Evolutionary conservation across 2,113 vertebrate genomes (phyloP).

Genomic region (Gambusia holbrooki): DNA sequence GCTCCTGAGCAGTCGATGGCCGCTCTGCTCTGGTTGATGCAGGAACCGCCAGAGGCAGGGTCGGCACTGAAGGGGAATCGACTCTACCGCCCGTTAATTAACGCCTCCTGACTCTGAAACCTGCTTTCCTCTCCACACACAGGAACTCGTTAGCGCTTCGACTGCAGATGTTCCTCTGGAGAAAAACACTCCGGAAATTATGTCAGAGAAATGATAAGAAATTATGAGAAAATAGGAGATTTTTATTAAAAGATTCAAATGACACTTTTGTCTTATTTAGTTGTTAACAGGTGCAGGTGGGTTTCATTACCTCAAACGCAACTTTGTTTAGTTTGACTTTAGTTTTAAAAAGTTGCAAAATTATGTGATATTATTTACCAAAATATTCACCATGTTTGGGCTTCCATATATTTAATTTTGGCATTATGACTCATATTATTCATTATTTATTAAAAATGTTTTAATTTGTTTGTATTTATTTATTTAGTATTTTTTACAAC

Average conservation of each 20-base stretch:
- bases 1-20: constrained; percentile 70
- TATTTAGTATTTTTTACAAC: no score
- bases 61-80: constrained; percentile 75
- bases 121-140: constrained; percentile 21
- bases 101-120: constrained; percentile 44
- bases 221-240: background rate
- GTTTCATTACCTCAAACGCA: background rate
- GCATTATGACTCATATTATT: no score
- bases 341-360: background rate
- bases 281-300: background rate
- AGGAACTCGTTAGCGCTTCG: background rate
- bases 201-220: background rate
- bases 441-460: no score
- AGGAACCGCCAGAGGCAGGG: constrained; percentile 76
- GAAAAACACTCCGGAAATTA: background rate
- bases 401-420: no score
- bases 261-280: background rate
- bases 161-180: background rate
- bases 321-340: background rate
- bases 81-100: constrained; percentile 77
- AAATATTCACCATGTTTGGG: no score
- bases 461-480: no score
- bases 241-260: background rate
- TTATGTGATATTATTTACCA: no score
- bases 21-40: constrained; percentile 62